phyloP scores from a whole-genome alignment of 2,888 invertebrate genomes.

The Rhorus exstirpatorius region DNA sequence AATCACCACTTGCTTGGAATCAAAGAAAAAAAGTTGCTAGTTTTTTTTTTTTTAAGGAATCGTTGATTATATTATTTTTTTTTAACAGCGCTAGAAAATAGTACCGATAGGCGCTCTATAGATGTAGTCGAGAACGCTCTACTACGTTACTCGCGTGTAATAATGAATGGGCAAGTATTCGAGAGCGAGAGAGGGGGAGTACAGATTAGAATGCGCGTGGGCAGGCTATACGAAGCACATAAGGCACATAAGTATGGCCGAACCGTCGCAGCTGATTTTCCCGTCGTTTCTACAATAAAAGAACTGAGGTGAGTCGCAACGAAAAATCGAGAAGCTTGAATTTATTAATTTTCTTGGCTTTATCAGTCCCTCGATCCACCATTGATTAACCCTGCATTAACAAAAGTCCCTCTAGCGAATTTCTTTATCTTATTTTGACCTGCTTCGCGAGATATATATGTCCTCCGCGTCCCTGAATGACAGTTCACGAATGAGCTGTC shows the following conservation, averaged over 20 bases:
- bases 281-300: constrained; percentile 73
- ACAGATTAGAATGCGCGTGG: constrained; percentile 73
- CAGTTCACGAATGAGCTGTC: no score
- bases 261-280: constrained; percentile 82
- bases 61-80: no score
- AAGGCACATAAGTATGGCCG: constrained; percentile 84
- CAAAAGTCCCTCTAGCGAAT: background rate
- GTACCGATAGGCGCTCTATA: background rate
- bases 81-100: no score
- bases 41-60: no score
- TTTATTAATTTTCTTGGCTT: background rate
- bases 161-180: constrained; percentile 51
- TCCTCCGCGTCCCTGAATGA: no score
- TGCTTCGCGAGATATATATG: no score
- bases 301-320: constrained; percentile 83
- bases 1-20: no score
- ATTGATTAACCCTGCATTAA: background rate
- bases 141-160: constrained; percentile 11
- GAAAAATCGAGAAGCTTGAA: background rate
- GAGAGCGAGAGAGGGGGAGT: constrained; percentile 27
- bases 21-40: no score
- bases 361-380: background rate
- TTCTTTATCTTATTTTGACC: background rate
- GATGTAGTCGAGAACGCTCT: background rate
- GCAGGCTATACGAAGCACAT: constrained; percentile 60